Evolutionary conservation across 2,113 vertebrate species (phyloP), one percentile per base, ranked within the genome.

Genomic region (Brachionichthys hirsutus): DNA sequence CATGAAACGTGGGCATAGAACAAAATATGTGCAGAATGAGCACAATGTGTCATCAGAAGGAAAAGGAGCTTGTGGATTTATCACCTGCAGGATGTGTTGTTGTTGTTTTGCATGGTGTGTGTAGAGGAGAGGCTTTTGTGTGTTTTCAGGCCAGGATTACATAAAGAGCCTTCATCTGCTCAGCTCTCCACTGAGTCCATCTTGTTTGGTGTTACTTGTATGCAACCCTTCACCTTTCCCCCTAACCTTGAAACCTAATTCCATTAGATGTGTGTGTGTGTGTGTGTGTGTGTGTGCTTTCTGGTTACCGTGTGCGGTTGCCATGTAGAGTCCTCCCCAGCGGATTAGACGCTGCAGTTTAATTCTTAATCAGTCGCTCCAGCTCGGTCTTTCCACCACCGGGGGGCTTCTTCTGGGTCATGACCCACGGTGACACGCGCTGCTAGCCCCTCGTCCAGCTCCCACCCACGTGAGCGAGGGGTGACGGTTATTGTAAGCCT

Each of bases 321-420:
- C 35, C 36, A 35, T 20, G 17, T 11, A 14, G 16, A 54, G 64
- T 57, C 58, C 12, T 45, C 30, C 18, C 46, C 51, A 22, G 44
- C 56, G 66, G 83, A 85, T 87, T 83, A 83, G 65, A 80, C 72
- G 36, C 73, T 59, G 68, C 24, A 75, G 36, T 84, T 80, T 81
- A 60, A 69, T 67, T 59, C 63, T 78, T 82, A 83, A 82, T 85
- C 82, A 75, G 70, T 71, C 62, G 55, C 76, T 78, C 65, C 30
- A 47, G 24, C 67, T 75, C 67, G 50, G 59, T 40, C 18, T 24
- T 48, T 22, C 19, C 49, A 42, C 47, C 54, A 57, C 42, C 42
- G 42, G 40, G 24, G 16, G 61, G 43, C 59, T 64, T 57, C 54
- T 64, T 40, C 62, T 49, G n/a, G 16, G 12, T 34, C 43, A 48